These are phyloP conservation scores for Heterotilapia buettikoferi DNA, from an alignment of 2,113 vertebrate genomes.

Conservation along the genomic window DNA sequence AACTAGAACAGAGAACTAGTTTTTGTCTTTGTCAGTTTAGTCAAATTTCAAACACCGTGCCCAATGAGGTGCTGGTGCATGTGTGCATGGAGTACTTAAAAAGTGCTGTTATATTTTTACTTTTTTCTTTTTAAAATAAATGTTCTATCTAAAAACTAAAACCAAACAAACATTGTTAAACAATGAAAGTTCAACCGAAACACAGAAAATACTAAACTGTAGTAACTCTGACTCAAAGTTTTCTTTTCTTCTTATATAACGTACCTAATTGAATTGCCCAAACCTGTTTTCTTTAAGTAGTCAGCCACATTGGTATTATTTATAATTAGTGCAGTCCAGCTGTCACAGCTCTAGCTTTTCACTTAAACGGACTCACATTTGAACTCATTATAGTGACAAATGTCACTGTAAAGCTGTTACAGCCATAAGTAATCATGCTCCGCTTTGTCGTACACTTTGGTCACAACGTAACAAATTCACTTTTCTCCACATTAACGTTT, in stretches of 20 bases:
- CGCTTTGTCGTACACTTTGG: neutral
- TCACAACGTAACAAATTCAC: neutral
- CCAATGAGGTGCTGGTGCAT: neutral
- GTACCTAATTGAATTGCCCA: neutral
- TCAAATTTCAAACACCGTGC: too few species aligned
- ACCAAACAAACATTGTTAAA: neutral
- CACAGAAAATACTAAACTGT: neutral
- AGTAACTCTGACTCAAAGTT: neutral
- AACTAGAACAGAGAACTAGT: neutral
- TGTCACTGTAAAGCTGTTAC: neutral
- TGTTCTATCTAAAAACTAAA: neutral
- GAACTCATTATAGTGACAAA: neutral
- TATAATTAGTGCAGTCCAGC: neutral
- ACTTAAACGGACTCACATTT: neutral
- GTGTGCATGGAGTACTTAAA: neutral
- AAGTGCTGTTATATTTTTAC: neutral
- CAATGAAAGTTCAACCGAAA: neutral
- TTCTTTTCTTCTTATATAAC: neutral
- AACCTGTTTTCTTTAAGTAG: neutral
- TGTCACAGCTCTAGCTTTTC: neutral
- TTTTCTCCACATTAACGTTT: neutral
- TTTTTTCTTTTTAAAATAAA: neutral
- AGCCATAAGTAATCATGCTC: neutral
- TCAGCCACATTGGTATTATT: neutral
- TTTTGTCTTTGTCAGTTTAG: neutral